A percentile compares a stretch with the other conserved stretches of the same genome.
These are phyloP conservation scores for Saccostrea glomerata DNA, from an alignment of 1,140 invertebrate genomes.

Conservation along the genomic window DNA sequence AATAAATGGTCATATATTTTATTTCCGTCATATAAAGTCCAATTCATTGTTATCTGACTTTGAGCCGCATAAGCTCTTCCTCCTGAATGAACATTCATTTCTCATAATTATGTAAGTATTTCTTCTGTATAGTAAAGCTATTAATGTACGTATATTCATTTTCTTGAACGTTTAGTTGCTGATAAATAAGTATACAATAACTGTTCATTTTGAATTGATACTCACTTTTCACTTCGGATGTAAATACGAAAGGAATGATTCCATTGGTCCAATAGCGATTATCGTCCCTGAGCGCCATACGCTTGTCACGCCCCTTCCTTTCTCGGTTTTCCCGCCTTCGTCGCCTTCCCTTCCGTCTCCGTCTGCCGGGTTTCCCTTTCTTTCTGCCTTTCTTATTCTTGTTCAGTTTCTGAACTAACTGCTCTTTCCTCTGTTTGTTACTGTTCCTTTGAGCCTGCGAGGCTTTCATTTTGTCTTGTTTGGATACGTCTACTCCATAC, in stretches of 20 bases:
- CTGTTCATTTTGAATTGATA: not conserved
- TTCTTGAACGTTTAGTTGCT: too few species aligned
- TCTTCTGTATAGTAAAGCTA: too few species aligned
- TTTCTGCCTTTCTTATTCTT: not conserved
- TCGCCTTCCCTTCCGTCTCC: not conserved
- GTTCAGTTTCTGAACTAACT: not conserved
- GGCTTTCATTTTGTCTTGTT: not conserved
- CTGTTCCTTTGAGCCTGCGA: not conserved
- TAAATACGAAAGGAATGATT: constrained; percentile 44
- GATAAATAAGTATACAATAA: too few species aligned
- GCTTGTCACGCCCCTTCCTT: constrained; percentile 4
- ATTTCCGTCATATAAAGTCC: too few species aligned
- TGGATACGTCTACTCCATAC: not conserved
- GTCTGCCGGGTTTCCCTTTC: not conserved
- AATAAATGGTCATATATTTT: too few species aligned
- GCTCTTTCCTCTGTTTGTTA: not conserved
- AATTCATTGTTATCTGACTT: too few species aligned
- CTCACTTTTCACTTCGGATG: constrained; percentile 8
- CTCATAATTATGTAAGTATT: too few species aligned
- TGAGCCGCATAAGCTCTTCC: too few species aligned
- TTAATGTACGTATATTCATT: too few species aligned
- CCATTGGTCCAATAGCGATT: constrained; percentile 38
- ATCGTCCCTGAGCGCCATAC: constrained; percentile 38
- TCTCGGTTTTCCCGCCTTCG: not conserved
- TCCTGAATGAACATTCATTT: too few species aligned